Base-by-base conservation (phyloP, 2,888 invertebrate genomes). In the Ichneumoninae sp. region DNA sequence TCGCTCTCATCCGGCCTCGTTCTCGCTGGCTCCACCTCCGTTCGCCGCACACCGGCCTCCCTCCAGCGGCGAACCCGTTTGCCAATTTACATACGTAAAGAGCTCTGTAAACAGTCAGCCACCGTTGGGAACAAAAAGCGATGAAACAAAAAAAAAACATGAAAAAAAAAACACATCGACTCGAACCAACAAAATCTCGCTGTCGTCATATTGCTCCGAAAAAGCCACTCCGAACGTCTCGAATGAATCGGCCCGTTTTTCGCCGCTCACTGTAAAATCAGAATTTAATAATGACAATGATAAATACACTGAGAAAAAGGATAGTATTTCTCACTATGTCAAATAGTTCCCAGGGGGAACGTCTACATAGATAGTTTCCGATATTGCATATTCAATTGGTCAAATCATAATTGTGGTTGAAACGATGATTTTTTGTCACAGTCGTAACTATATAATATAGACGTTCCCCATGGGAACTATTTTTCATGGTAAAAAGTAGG, bases 81-180 rank as follows among this genome's bases (percentile, higher is more conserved):
- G 75, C 44, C 76, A 84, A 87, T 87, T 87, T 87, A 86, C 87
- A 86, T 84, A 83, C 83, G 80, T 75, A 68, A 82, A 86, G 84
- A 86, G 86, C 84, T 83, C 52, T 66, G 86, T 84, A 86, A 87
- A 86, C 84, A 85, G 76, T 44, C 60, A 36, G 8, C 36, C 44
- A 69, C 50, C 60, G 82, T 82, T 44, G 72, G 44, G 47, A n/a
- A 71, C 71, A 3, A 79, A 66, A 80, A 80, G 54, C 52, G 66
- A 62, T 40, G 36, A 19, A 4, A 60, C 70, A 60, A 74, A 66
- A 57, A 66, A 33, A 33, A 13, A 10, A 4, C n/a, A n/a, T n/a
- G n/a, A n/a, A 1, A 30, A 60, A 60, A 22, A 22, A 22, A 54
- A 30, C 10, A 8, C 22, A 60, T 60, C 30, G 60, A 60, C 60